phyloP scores from a whole-genome alignment of 2,797 vertebrate genomes.

The Trematomus bernacchii region DNA sequence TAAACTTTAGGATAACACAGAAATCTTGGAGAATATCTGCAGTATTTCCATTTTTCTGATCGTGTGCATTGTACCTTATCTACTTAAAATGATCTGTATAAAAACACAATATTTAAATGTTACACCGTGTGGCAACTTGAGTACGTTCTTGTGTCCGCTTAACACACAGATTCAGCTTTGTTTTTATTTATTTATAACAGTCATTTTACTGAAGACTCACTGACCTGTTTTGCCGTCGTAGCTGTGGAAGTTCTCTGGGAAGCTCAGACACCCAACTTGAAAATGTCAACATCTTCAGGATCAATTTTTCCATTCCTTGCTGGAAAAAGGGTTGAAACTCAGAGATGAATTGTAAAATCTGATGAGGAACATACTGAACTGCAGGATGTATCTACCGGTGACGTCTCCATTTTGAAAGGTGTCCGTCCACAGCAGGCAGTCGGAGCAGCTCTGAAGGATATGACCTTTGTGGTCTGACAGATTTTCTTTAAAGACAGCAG shows the following conservation, averaged over 20 bases:
- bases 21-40: background rate
- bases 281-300: constrained; percentile 65
- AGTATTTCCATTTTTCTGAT: constrained; percentile 15
- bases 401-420: constrained; percentile 74
- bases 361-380: constrained; percentile 73
- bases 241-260: constrained; percentile 71
- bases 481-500: constrained; percentile 65
- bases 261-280: constrained; percentile 75
- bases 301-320: constrained; percentile 76
- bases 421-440: constrained; percentile 83
- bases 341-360: background rate
- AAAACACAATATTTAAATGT: background rate
- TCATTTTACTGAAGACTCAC: constrained; percentile 1
- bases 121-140: constrained; percentile 54
- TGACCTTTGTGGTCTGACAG: constrained; percentile 81
- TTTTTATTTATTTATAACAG: background rate
- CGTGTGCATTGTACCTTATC: background rate
- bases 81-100: background rate
- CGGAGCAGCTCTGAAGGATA: constrained; percentile 72
- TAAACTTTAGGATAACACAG: background rate
- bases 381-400: constrained; percentile 77
- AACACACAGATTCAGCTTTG: background rate
- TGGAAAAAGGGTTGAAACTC: constrained; percentile 37
- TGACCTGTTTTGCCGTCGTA: constrained; percentile 76
- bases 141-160: background rate